Conservation (phyloP, 2,113 vertebrate species). For the Forbesichthys papilliferus region DNA sequence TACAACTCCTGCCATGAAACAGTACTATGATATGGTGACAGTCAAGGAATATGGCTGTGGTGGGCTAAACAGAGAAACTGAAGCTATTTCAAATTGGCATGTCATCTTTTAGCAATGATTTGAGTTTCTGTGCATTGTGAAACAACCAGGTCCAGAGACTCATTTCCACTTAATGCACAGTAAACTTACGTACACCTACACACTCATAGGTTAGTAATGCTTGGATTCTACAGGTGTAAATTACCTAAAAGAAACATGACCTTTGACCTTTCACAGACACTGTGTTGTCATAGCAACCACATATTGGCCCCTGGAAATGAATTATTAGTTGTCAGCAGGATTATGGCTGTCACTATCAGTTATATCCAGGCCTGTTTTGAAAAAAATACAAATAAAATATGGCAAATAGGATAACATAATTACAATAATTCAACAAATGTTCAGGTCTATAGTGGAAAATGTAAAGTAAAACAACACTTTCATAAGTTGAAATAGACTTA, state of each 20-base stretch:
- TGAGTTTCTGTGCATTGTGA: too few species aligned
- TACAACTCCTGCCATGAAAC: background rate
- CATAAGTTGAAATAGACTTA: too few species aligned
- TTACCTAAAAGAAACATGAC: background rate
- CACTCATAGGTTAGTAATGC: background rate
- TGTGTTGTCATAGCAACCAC: slow-evolving; percentile 39
- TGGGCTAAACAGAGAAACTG: background rate
- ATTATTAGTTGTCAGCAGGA: background rate
- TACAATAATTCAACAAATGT: slow-evolving; percentile 12
- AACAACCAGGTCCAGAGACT: too few species aligned
- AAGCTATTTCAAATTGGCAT: background rate
- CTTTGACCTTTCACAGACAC: background rate
- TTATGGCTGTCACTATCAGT: background rate
- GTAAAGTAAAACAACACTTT: background rate
- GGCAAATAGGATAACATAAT: background rate
- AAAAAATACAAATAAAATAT: background rate
- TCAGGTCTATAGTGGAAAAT: slow-evolving; percentile 25
- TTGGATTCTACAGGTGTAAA: too few species aligned
- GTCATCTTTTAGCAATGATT: too few species aligned
- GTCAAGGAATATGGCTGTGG: background rate
- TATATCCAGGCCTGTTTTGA: background rate
- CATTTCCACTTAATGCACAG: too few species aligned
- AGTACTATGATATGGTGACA: background rate
- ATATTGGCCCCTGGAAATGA: background rate
- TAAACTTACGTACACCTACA: background rate